phyloP scores from a whole-genome alignment of 2,113 vertebrate species.

The Larimichthys polyactis region DNA sequence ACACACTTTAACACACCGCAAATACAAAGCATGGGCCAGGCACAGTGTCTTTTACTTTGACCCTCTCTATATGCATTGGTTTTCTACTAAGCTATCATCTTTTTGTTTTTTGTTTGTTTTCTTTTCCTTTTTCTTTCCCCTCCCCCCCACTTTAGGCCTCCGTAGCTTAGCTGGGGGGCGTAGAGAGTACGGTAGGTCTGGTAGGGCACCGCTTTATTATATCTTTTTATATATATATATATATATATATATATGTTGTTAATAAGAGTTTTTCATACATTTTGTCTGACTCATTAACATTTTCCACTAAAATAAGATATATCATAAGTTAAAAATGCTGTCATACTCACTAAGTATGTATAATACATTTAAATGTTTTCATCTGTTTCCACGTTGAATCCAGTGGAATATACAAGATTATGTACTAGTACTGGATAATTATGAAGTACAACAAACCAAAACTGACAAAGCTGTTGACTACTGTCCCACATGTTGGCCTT shows the following conservation, averaged over 20 bases:
- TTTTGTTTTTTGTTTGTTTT: constrained; percentile 77
- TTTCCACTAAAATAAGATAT: constrained; percentile 59
- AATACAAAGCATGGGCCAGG: constrained; percentile 67
- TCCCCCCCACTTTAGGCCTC: constrained; percentile 80
- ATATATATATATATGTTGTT: constrained; percentile 80
- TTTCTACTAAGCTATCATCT: constrained; percentile 82
- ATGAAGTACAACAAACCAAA: constrained; percentile 1
- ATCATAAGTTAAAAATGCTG: constrained; percentile 52
- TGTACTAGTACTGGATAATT: constrained; percentile 7
- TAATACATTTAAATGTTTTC: constrained; percentile 75
- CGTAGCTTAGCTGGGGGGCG: constrained; percentile 86
- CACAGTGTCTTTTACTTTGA: constrained; percentile 67
- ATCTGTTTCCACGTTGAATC: constrained; percentile 68
- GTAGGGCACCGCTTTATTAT: constrained; percentile 81
- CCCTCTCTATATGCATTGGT: constrained; percentile 71
- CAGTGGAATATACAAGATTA: constrained; percentile 45
- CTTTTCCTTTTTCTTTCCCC: constrained; percentile 57
- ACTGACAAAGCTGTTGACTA: constrained; percentile 2
- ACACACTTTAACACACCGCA: constrained; percentile 47
- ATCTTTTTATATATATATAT: constrained; percentile 67
- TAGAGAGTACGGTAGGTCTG: constrained; percentile 87
- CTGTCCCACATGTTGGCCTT: constrained; percentile 18
- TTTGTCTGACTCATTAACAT: constrained; percentile 78
- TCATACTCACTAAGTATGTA: constrained; percentile 63
- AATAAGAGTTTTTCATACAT: constrained; percentile 73